Evolutionary conservation across 92 coral and sea anemone genomes (phyloP), one percentile per base, ranked within the genome.

Genomic region (Zoanthus sansibaricus): DNA sequence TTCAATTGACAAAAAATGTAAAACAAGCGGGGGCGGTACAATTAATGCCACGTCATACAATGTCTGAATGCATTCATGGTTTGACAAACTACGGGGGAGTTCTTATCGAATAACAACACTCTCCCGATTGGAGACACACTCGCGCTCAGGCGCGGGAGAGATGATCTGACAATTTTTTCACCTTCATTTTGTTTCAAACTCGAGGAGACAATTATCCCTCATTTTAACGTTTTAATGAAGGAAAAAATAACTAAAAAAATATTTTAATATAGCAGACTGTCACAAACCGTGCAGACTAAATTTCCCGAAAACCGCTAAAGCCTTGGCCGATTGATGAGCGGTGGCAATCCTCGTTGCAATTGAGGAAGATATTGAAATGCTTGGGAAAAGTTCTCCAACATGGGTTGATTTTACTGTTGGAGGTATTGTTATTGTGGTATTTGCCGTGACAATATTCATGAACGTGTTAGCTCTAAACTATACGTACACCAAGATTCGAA

Each of bases 391-490:
- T 9, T 45, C 80, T 68, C 9, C 54, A 61, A 58, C 87, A 56
- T 95, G 98, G 98, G 84, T 84, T 72, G 98, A 95, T 78, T 92
- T 84, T 54, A 86, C 92, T 10, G 75, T 89, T 44, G 98, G 94
- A 30, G 76, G 88, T 17, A 47, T 91, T 15, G 95, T 91, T 18
- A 88, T 93, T 31, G 17, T 95, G 10, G 25, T 95, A 71, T 95
- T 95, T 82, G 88, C 86, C 55, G 87, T 95, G 21, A 95, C 98
- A 48, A 89, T 95, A 9, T 80, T 93, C 56, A 91, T 95, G 76
- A 95, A 95, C 83, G 82, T 87, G 47, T 83, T 95, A 13, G 98
- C 96, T 11, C 89, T 95, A 13, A 96, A 95, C 72, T 95, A 95
- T 33, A 95, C 98, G 66, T 91, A 95, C 77, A 86, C 83, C 75